phyloP scores from a whole-genome alignment of 1,140 invertebrate species.

The Nylanderia fulva region DNA sequence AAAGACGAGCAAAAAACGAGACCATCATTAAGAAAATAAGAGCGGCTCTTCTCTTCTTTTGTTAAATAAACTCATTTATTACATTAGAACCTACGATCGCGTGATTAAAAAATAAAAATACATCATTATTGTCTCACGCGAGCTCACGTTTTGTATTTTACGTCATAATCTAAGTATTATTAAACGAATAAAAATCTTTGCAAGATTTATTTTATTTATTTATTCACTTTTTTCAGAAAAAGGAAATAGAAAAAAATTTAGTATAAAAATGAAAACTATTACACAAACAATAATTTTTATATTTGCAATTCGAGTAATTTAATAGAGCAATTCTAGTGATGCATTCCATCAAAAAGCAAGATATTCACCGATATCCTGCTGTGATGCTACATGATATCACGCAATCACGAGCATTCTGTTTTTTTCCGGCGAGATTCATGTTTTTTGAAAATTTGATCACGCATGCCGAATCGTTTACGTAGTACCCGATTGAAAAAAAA shows the following conservation, averaged over 20 bases:
- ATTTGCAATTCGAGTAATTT: background rate
- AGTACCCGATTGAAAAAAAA: too few relatives aligned
- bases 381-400: background rate
- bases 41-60: background rate
- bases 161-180: background rate
- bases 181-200: background rate
- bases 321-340: background rate
- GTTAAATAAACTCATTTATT: constrained; percentile 26
- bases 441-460: background rate
- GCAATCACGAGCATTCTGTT: too few relatives aligned
- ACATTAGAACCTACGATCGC: too few relatives aligned
- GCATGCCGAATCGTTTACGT: background rate
- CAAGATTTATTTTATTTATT: too few relatives aligned
- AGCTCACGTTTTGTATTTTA: background rate
- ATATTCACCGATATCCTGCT: background rate
- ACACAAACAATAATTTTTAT: background rate
- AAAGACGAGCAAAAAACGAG: background rate
- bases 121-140: background rate
- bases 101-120: constrained; percentile 26
- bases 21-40: background rate
- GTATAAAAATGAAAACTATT: background rate
- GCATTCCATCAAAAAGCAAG: background rate
- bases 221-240: background rate
- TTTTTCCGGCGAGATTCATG: background rate
- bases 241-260: background rate